Evolutionary conservation across 2,113 vertebrate genomes (phyloP), one percentile per base, ranked within the genome.

Genomic region (Anarrhichthys ocellatus): DNA sequence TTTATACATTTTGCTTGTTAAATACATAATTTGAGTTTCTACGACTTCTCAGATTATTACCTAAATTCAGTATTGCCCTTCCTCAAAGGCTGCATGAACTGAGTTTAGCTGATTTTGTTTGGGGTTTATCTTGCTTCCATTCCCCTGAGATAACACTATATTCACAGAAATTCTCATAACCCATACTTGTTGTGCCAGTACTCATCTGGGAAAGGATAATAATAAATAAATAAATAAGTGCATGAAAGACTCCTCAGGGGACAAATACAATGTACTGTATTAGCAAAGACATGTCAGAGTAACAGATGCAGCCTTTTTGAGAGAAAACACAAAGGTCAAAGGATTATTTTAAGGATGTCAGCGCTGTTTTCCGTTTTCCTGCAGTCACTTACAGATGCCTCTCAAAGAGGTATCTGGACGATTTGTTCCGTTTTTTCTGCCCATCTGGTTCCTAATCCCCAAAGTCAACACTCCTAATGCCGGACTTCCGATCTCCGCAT

Each of bases 371-470:
- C 67, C 24, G 27, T 86, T 42, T 70, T 17, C 36, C 64, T 29
- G 69, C 58, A 13, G 22, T 82, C 58, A 46, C 58, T 77, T 71
- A 38, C 72, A 89, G 73, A 89, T 86, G 87, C 78, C 79, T 84
- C 82, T 78, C 71, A 75, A 52, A 87, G 76, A 80, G 69, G 71
- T 48, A 46, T 75, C 67, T 61, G 78, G 80, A 78, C 81, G 27
- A 86, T 86, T 87, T 80, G 36, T 80, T 80, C 54, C n/a, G 11
- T 56, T 56, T 65, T 44, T 72, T 76, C 75, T 85, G 40, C 75
- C 66, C 75, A 77, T 91, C 88, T 74, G 73, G 83, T 85, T 90
- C 82, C 91, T 92, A 89, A 93, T 94, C 91, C 89, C 44, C 73
- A 78, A 59, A 76, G 76, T 93, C 87, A 91, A 90, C 92, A 88